phyloP scores from a whole-genome alignment of 2,113 vertebrate genomes.

The Odontophorus gujanensis region DNA sequence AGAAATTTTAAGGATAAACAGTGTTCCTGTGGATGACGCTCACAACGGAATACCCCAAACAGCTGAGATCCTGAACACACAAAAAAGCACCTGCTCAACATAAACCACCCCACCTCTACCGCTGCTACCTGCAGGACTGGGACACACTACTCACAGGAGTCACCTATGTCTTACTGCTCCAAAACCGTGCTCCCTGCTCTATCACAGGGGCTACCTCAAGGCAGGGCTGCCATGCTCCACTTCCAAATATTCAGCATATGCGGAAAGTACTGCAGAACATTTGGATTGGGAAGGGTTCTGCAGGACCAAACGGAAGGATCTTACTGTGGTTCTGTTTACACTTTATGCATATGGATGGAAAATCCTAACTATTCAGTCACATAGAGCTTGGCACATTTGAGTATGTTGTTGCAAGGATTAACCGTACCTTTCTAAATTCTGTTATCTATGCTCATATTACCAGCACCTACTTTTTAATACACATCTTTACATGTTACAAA shows the following conservation, averaged over 20 bases:
- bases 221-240: rapidly evolving
- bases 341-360: neutral
- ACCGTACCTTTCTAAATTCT: neutral
- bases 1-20: neutral
- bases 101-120: neutral
- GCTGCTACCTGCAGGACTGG: no score
- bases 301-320: neutral
- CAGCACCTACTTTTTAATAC: neutral
- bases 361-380: neutral
- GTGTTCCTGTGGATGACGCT: neutral
- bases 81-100: neutral
- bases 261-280: neutral
- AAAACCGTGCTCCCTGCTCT: neutral
- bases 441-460: neutral
- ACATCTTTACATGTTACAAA: neutral
- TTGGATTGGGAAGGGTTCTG: neutral
- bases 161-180: neutral
- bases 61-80: neutral
- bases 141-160: neutral
- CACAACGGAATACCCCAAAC: rapidly evolving
- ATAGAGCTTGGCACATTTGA: neutral
- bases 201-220: neutral
- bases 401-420: neutral
- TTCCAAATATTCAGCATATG: rapidly evolving
- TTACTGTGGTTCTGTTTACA: neutral